Base-by-base conservation (phyloP, 1,140 invertebrate species). In the Lethocerus indicus region DNA sequence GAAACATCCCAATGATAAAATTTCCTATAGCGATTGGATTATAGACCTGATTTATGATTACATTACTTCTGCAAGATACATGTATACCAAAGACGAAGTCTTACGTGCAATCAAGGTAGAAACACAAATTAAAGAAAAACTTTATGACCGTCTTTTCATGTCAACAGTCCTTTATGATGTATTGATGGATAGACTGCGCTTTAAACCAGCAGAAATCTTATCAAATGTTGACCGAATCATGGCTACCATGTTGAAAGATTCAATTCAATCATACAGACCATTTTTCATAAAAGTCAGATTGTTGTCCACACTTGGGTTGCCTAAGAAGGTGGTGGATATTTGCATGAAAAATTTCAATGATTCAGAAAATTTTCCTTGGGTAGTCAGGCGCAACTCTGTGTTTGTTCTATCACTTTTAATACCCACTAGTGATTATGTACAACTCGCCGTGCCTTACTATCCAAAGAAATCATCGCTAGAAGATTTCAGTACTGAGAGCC, bases 271-370 rank as follows among this genome's bases (percentile, higher is more conserved):
- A 16, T 49, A 40, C 25, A 39, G n/a, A 9, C 1, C 36, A 16
- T 49, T 49, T 27, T 49, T 39, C 6, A 49, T 26, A 18, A 16
- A 49, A 18, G 24, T 13, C 24, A 18, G 39, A 2, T 41, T 50
- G 6, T 50, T 43, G 18, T 24, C 39, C 24, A 12, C 39, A 13
- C 35, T 42, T 13, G 27, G 27, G 2, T 20, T 50, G 16, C 16
- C 49, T 27, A 13, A 36, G 6, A 23, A 21, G n/a, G 14, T 50
- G 20, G 13, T 7, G 20, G 24, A 26, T 18, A n/a, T 12, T 29
- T 50, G 40, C 16, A 2, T 20, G 12, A 41, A 29, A 24, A 26
- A 32, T 12, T 23, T 50, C 18, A 20, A 44, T 13, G 40, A 50
- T 4, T 18, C n/a, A 5, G 32, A 42, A 21, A 28, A 43, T 43